A percentile compares a stretch with the other conserved stretches of the same genome.
Evolutionary conservation across 2,113 vertebrate genomes (phyloP).

Genomic region (Bubo blakistoni): DNA sequence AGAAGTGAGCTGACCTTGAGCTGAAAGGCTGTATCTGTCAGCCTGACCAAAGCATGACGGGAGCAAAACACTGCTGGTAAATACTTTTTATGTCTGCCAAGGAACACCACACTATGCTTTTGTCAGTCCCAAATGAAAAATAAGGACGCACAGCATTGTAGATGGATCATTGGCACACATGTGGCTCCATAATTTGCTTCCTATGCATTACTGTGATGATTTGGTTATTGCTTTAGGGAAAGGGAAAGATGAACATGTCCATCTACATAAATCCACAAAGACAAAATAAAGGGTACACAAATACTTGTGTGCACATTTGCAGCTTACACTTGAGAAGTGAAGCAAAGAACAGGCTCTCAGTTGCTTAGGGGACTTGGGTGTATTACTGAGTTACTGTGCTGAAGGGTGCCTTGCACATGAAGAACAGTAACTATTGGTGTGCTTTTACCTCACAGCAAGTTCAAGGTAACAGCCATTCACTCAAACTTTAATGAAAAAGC

Average conservation of each 20-base stretch:
- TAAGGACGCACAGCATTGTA: background rate
- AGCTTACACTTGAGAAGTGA: background rate
- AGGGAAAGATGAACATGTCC: background rate
- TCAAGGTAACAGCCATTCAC: background rate
- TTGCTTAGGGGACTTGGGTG: background rate
- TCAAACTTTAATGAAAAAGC: conserved; percentile 24
- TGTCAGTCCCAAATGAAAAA: conserved; percentile 16
- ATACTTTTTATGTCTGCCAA: background rate
- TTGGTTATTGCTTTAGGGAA: background rate
- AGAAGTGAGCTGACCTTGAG: background rate
- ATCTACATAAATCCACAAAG: background rate
- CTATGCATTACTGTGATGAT: background rate
- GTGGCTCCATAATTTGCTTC: background rate
- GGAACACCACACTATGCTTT: background rate
- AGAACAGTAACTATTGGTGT: background rate
- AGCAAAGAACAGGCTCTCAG: background rate
- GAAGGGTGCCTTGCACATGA: background rate
- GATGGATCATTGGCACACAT: background rate
- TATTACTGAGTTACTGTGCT: background rate
- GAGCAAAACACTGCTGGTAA: conserved; percentile 7
- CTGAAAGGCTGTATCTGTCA: background rate
- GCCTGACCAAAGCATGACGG: background rate
- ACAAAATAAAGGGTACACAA: background rate
- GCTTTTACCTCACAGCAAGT: background rate
- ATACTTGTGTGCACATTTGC: background rate